Evolutionary conservation across 1,140 invertebrate genomes (phyloP).

Genomic region (Microplitis demolitor): DNA sequence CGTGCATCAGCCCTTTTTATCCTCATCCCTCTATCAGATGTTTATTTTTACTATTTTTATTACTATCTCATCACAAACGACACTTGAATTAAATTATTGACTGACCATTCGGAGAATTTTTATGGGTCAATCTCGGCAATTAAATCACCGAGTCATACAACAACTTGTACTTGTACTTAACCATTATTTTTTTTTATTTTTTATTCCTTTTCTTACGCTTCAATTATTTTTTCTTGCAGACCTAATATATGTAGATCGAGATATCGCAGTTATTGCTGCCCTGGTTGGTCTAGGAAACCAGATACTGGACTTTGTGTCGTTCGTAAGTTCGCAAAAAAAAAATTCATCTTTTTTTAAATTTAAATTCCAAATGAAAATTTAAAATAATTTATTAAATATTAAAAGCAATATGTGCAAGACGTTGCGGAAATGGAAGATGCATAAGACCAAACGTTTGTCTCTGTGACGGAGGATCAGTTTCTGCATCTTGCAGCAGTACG

Average conservation of each 20-base stretch:
- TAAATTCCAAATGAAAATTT: background rate
- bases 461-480: constrained; percentile 70
- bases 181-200: background rate
- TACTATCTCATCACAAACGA: background rate
- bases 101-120: background rate
- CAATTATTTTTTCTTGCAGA: constrained; percentile 60
- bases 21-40: constrained; percentile 31
- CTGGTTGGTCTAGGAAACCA: constrained; percentile 77
- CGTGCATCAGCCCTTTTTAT: constrained; percentile 29
- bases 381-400: constrained; percentile 4
- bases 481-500: constrained; percentile 55
- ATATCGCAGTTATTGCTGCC: constrained; percentile 76
- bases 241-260: constrained; percentile 79
- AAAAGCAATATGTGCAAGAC: constrained; percentile 72
- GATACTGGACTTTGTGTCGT: constrained; percentile 76
- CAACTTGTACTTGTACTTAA: background rate
- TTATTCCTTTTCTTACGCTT: too few species aligned
- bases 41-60: constrained; percentile 19
- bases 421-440: constrained; percentile 77
- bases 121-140: constrained; percentile 13
- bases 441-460: constrained; percentile 83
- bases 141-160: background rate
- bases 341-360: constrained; percentile 17
- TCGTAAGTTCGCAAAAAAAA: constrained; percentile 71
- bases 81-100: constrained; percentile 13